Evolutionary conservation across 2,113 vertebrate species (phyloP), one percentile per base, ranked within the genome.

Genomic region (Hemicordylus capensis): DNA sequence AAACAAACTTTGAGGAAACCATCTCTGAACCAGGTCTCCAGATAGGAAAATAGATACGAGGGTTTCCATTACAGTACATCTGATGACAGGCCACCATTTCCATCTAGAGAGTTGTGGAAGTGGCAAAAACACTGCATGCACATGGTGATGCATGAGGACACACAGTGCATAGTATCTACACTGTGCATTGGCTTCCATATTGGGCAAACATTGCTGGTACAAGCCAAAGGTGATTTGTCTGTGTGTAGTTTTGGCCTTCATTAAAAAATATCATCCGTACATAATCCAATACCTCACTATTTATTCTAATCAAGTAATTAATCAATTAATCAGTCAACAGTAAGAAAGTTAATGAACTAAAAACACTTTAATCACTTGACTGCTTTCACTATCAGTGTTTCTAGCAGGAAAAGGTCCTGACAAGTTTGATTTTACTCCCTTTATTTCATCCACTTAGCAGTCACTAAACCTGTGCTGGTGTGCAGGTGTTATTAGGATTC

Each of bases 391-490:
- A 19, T 12, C 9, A 28, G 19, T 63, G 66, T 66, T 10, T 80
- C 12, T 85, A 67, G 10, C 9, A 67, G 15, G n/a, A 51, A 37
- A 81, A 81, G 39, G 72, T 4, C n/a, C 31, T 54, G 4, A 37
- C 31, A 14, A 31, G 37, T 44, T 34, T 83, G 54, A 80, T 74
- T 79, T 66, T n/a, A 12, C 39, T 44, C 22, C 39, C 28, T 58
- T 58, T 54, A 54, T 74, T 58, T 75, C 59, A 83, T 24, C 69
- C 80, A 83, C 56, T 87, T 87, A 70, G 78, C 69, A 56, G 24
- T 76, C 59, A 59, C 28, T 74, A 74, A 80, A 80, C 24, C 37
- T 80, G 63, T 58, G 59, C 42, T 28, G 4, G 72, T 31, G 54
- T 78, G 42, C 51, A 58, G 37, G 28, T 85, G 51, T 11, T 24